Base-by-base conservation (phyloP, 2,113 vertebrate species). In the Sceloporus undulatus region DNA sequence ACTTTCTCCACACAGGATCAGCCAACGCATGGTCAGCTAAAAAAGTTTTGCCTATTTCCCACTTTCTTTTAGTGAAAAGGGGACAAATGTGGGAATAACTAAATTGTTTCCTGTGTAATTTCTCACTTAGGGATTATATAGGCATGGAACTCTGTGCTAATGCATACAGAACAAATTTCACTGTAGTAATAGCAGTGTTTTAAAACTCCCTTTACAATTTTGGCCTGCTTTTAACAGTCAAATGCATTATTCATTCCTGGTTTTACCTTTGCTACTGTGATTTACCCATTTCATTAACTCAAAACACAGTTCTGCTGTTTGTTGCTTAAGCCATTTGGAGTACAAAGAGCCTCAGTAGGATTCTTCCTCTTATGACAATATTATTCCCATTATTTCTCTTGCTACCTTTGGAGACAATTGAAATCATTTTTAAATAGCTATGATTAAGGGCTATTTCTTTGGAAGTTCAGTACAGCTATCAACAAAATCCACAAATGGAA, bases 341-440 rank as follows among this genome's bases (percentile, higher is more conserved):
- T 42, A 75, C 88, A 18, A 42, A 59, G 84, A 94, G 88, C 1
- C 56, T 29, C 54, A 2, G 16, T 65, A 7, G 52, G 29, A 82
- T 87, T 79, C 73, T 85, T 83, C 71, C 81, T 71, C 88, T 82
- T 93, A 92, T 89, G 83, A 85, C 4, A 76, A 90, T 93, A 74
- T 71, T 90, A 82, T 5, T 77, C 23, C 78, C 18, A 91, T 82
- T 84, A 29, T 92, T 92, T 86, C 66, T 90, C 62, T 86, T 79
- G 1, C 1, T 9, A 66, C 1, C 11, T 86, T 79, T 84, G 2
- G 91, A 91, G 42, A n/a, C 2, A 90, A 81, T 19, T 14, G 71
- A 91, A 86, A 27, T 1, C 16, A 8, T 42, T 87, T 19, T 74
- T 38, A 71, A 18, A 14, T 74, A 7, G 77, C 79, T 91, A 75